Evolutionary conservation across 2,113 vertebrate species (phyloP).

Genomic region (Thalassarche chlororhynchos): DNA sequence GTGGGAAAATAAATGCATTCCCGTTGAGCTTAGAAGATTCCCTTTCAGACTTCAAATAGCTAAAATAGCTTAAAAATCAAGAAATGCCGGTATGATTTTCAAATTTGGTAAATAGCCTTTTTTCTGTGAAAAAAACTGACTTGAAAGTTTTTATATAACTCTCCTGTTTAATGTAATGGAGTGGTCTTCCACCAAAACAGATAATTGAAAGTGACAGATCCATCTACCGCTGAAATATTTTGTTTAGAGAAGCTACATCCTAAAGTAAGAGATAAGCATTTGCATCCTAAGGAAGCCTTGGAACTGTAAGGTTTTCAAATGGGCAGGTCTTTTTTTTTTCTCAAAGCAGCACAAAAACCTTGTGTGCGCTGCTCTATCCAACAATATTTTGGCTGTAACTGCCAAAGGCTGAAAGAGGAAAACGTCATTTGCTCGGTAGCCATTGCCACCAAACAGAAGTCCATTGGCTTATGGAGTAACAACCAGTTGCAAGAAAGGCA

Average conservation of each 20-base stretch:
- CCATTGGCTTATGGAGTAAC: background rate
- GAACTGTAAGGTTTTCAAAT: background rate
- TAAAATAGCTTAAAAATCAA: background rate
- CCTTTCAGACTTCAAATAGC: background rate
- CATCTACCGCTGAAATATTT: background rate
- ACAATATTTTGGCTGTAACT: background rate
- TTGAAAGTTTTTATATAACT: background rate
- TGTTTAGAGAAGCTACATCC: background rate
- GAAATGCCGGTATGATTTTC: background rate
- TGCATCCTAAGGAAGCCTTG: background rate
- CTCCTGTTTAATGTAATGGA: background rate
- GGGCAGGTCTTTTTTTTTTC: background rate
- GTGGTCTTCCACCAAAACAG: background rate
- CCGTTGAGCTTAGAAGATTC: background rate
- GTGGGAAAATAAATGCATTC: background rate
- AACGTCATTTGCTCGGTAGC: background rate
- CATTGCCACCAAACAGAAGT: background rate
- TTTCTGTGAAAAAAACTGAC: background rate
- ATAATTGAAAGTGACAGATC: background rate
- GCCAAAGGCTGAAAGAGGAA: background rate
- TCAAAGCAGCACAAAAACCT: background rate
- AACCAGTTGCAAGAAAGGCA: background rate
- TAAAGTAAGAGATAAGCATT: background rate
- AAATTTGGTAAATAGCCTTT: background rate
- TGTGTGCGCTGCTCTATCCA: background rate